Percentiles rank a stretch among this genome's conserved stretches.
Conservation (phyloP, 2,113 vertebrate genomes). For the Microcebus jonahi region DNA sequence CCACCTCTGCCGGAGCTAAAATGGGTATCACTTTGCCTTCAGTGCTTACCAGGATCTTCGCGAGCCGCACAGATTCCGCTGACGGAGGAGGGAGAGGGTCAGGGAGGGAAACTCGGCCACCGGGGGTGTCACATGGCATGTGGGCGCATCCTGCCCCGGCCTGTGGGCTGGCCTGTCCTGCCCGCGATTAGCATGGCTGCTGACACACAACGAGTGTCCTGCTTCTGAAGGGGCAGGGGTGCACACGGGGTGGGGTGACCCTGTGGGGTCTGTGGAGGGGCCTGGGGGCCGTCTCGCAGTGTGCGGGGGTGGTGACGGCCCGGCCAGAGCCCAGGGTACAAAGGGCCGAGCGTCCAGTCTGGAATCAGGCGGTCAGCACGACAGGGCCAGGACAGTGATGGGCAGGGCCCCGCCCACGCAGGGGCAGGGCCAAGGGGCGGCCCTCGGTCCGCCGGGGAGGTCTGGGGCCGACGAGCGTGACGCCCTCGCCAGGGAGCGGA, state of each 20-base stretch:
- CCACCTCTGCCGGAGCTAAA: conserved; percentile 50
- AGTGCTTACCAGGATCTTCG: neutral
- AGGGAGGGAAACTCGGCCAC: neutral
- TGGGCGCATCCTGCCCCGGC: neutral
- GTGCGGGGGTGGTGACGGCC: neutral
- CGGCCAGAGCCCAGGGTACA: neutral
- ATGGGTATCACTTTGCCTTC: conserved; percentile 25
- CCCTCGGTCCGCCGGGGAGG: accelerated
- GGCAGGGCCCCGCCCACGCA: accelerated
- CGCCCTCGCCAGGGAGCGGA: neutral
- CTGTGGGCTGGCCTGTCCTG: accelerated
- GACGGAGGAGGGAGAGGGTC: too few relatives aligned
- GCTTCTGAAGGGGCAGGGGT: neutral
- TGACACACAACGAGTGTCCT: accelerated
- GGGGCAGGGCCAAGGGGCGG: accelerated
- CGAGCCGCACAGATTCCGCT: neutral
- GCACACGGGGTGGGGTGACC: accelerated
- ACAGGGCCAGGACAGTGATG: accelerated
- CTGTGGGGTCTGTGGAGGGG: neutral
- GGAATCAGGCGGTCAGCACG: neutral
- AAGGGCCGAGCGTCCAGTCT: too few relatives aligned
- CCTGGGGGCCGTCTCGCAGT: neutral
- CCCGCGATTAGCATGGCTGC: accelerated
- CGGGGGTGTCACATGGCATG: neutral
- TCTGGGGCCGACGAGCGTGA: accelerated